Evolutionary conservation across 2,113 vertebrate genomes (phyloP).

Genomic region (Prinia subflava): DNA sequence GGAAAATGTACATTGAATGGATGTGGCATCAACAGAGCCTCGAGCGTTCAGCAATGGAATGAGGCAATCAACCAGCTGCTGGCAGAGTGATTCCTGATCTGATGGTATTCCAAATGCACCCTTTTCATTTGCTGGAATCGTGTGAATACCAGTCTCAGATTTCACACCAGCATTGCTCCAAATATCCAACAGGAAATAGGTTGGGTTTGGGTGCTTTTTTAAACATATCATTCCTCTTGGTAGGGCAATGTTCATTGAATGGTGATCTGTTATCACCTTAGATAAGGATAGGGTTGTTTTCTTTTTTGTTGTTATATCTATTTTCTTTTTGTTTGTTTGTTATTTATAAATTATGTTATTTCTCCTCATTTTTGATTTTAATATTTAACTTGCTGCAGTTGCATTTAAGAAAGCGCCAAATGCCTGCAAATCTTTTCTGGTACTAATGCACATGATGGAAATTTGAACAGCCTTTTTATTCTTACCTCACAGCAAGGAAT

Average conservation of each 20-base stretch:
- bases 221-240: neutral
- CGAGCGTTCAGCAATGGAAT: neutral
- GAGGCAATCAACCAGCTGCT: neutral
- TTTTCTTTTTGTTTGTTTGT: neutral
- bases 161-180: neutral
- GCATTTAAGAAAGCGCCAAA: neutral
- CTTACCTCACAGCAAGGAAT: neutral
- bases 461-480: neutral
- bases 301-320: neutral
- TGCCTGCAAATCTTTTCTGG: neutral
- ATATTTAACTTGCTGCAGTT: neutral
- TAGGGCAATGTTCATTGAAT: neutral
- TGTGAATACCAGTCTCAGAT: neutral
- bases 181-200: neutral
- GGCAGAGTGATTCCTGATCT: neutral
- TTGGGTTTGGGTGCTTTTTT: rapidly evolving
- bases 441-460: neutral
- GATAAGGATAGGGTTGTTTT: neutral
- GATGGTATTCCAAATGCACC: neutral
- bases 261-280: neutral
- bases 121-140: neutral
- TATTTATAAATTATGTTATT: neutral
- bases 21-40: neutral
- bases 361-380: neutral
- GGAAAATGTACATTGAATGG: neutral